Evolutionary conservation across 2,888 invertebrate species (phyloP).

Genomic region (Synergus umbraculus): DNA sequence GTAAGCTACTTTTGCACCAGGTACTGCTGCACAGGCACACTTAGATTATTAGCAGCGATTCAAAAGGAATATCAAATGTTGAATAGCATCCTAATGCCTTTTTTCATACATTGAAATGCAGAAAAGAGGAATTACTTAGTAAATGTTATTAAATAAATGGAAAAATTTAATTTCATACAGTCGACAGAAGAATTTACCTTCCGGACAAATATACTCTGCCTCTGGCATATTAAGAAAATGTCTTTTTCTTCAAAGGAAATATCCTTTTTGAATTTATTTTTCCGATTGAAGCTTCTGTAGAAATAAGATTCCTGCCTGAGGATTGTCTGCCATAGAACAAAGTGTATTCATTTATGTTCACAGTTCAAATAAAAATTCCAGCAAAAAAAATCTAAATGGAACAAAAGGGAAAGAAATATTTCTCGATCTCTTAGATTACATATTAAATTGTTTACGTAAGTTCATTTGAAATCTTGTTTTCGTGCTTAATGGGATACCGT

Average conservation of each 20-base stretch:
- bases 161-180: background rate
- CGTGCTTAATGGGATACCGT: background rate
- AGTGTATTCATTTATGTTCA: too few relatives aligned
- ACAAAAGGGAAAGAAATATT: background rate
- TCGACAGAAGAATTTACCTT: background rate
- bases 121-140: background rate
- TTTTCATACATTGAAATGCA: background rate
- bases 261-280: too few relatives aligned
- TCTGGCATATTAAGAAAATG: background rate
- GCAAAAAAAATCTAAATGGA: background rate
- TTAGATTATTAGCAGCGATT: background rate
- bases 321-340: too few relatives aligned
- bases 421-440: background rate
- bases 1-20: slow-evolving; percentile 5
- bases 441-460: background rate
- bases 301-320: too few relatives aligned
- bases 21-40: background rate
- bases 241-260: background rate
- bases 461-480: background rate
- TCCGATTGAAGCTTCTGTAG: too few relatives aligned
- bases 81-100: background rate
- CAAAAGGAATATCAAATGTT: background rate
- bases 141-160: background rate
- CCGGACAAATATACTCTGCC: background rate
- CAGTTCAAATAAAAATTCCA: too few relatives aligned